Base-by-base conservation (phyloP, 2,113 vertebrate species). In the Mesitornis unicolor region DNA sequence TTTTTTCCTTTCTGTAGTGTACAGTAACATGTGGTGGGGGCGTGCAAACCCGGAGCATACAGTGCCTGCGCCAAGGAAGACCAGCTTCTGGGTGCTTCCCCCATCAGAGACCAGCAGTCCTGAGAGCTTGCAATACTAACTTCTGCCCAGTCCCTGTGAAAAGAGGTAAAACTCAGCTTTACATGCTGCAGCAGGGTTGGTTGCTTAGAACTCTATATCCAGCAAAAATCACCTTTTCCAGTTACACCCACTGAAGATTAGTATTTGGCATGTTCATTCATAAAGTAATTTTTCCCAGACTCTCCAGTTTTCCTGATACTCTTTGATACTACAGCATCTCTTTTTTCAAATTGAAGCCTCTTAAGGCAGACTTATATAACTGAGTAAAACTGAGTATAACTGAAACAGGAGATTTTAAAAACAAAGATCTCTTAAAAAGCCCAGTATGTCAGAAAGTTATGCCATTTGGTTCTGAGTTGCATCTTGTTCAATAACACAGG, bases 21-120 rank as follows among this genome's bases (percentile, higher is more conserved):
- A 99, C 99, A 0, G 99, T 99, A 54, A 99, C 98, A 20, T 99
- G 99, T 20, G 99, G 99, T 2, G 99, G 99, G 42, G 99, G 99
- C 5, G 98, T 99, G 50, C 99, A 99, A 96, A 98, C 96, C 2
- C 98, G 99, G n/a, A 97, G 94, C 0, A 98, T 99, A 59, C 99
- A 99, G 96, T 99, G 99, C 93, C 98, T 99, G 56, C 98, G 98
- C 51, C 99, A 99, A 38, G 99, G 99, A 60, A 98, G 98, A 28
- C 98, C 98, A 1, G 96, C 98, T 4, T 94, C 98, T 3, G 98
- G 98, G 45, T 99, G 99, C 84, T 94, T 97, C 77, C 94, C 98
- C 77, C 98, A 98, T 65, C 99, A 99, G 96, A 99, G 98, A 75
- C 99, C 99, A 14, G 91, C 98, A 4, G 94, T 96, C 73, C 98